Evolutionary conservation across 2,888 invertebrate genomes (phyloP).

Genomic region (Cephalotes varians): DNA sequence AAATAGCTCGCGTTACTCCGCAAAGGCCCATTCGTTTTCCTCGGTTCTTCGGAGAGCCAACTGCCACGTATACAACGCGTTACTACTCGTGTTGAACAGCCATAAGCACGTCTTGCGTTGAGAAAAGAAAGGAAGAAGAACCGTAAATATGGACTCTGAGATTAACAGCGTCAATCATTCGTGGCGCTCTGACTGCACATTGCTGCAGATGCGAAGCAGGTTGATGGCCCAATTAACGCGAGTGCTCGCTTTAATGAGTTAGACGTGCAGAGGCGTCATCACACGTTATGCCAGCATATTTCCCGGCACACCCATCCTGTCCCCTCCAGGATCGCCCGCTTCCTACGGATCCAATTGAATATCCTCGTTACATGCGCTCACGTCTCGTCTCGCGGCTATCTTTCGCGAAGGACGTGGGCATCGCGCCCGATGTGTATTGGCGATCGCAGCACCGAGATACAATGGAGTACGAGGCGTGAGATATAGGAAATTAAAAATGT

Average conservation of each 20-base stretch:
- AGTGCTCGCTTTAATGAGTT: constrained; percentile 28
- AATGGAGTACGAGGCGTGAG: neutral
- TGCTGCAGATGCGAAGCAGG: constrained; percentile 61
- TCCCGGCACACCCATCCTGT: constrained; percentile 82
- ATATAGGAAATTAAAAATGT: neutral
- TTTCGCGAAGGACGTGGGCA: constrained; percentile 34
- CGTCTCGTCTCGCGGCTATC: constrained; percentile 29
- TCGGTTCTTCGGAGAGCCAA: neutral
- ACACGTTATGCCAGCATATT: constrained; percentile 71
- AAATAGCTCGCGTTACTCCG: constrained; percentile 9
- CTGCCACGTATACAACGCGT: neutral
- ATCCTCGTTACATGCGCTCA: constrained; percentile 74
- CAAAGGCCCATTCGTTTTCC: neutral
- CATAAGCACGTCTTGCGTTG: neutral
- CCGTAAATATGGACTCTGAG: neutral
- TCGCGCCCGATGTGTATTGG: neutral
- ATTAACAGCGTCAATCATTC: neutral
- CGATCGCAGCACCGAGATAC: constrained; percentile 12
- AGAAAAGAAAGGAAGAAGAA: neutral
- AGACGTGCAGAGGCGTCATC: constrained; percentile 66
- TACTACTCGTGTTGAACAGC: neutral
- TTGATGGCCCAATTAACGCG: constrained; percentile 73
- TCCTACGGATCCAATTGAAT: constrained; percentile 78
- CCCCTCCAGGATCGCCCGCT: constrained; percentile 70
- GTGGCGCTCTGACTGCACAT: neutral